These are phyloP conservation scores for Gopherus evgoodei DNA, from an alignment of 2,113 vertebrate genomes.

Conservation along the genomic window DNA sequence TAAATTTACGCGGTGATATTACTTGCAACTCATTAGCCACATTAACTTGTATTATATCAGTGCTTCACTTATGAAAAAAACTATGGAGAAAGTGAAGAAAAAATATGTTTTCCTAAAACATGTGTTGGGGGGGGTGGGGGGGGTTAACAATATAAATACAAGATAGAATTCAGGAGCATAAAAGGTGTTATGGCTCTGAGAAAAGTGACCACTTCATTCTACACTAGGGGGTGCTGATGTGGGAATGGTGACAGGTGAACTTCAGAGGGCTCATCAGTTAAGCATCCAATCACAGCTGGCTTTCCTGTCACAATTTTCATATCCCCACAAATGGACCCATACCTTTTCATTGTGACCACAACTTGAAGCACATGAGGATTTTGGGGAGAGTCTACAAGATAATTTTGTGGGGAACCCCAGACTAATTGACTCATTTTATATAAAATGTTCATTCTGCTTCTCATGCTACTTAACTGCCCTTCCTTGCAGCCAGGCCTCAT, in stretches of 20 bases:
- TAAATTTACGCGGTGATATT: neutral
- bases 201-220: neutral
- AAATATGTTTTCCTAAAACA: neutral
- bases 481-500: neutral
- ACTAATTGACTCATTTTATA: neutral
- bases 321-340: neutral
- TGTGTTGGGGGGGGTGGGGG: no score
- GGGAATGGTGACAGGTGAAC: fast-evolving
- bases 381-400: neutral
- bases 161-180: neutral
- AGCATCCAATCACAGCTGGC: neutral
- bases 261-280: neutral
- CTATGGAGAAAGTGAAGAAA: neutral
- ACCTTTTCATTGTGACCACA: neutral
- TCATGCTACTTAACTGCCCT: neutral
- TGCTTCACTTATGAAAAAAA: neutral
- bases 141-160: neutral
- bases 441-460: neutral
- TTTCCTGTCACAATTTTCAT: neutral
- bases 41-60: neutral
- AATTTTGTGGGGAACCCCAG: neutral
- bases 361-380: neutral
- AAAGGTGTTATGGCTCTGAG: neutral
- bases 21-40: neutral
- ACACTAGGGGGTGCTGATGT: neutral